Evolutionary conservation across 2,797 vertebrate species (phyloP).

Genomic region (Choloepus didactylus): DNA sequence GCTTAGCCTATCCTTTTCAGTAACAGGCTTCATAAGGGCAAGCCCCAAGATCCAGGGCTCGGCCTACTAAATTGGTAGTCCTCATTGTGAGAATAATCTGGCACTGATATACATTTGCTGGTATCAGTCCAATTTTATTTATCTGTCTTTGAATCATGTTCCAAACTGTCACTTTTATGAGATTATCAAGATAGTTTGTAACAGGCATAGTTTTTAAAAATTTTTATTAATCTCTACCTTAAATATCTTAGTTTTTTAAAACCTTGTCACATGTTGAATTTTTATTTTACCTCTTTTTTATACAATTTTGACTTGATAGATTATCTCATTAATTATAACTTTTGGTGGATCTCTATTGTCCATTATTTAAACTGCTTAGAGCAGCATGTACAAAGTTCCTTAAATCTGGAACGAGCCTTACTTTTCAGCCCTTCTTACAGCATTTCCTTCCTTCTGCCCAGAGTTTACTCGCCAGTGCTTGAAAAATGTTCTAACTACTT

Average conservation of each 20-base stretch:
- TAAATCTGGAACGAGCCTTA: background rate
- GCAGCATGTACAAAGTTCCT: background rate
- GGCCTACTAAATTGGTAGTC: no score
- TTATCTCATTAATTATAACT: background rate
- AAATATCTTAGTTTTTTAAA: background rate
- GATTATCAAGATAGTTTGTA: background rate
- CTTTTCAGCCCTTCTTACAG: background rate
- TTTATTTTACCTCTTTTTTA: background rate
- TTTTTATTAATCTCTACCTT: background rate
- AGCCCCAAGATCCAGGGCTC: no score
- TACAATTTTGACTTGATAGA: background rate
- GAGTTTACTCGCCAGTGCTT: background rate
- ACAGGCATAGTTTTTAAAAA: background rate
- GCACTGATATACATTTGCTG: constrained; percentile 72
- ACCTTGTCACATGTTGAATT: background rate
- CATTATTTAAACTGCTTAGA: background rate
- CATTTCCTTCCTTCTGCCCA: background rate
- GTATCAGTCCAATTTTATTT: constrained; percentile 64
- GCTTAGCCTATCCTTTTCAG: no score
- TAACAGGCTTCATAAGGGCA: no score
- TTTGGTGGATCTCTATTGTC: background rate
- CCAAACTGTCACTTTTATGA: constrained; percentile 16
- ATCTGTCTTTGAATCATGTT: constrained; percentile 56
- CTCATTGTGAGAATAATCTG: constrained; percentile 13
- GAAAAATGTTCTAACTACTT: background rate